These are phyloP conservation scores for Drosophila baimaii DNA, from an alignment of 1,140 invertebrate genomes.

Conservation along the genomic window DNA sequence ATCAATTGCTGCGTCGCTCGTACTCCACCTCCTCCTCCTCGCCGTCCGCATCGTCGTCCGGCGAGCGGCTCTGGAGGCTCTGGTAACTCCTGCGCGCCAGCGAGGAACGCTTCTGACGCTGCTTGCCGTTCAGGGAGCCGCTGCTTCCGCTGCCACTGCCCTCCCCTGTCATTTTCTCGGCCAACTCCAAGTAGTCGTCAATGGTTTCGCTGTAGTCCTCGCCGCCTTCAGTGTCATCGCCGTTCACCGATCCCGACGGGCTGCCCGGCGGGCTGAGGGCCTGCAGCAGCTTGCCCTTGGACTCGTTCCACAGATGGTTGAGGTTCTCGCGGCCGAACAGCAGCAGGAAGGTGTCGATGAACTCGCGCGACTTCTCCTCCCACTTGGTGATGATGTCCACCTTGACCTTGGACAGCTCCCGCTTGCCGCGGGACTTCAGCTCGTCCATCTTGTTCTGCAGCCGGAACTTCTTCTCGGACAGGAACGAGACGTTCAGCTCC, in stretches of 20 bases:
- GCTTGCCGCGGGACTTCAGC: conserved; percentile 95
- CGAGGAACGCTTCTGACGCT: conserved; percentile 24
- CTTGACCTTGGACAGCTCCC: conserved; percentile 93
- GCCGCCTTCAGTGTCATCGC: conserved; percentile 85
- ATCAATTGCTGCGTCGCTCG: conserved; percentile 41
- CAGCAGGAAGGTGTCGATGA: conserved; percentile 96
- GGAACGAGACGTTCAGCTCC: conserved; percentile 98
- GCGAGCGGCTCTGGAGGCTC: conserved; percentile 20
- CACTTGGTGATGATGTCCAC: conserved; percentile 97
- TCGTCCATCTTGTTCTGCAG: conserved; percentile 98
- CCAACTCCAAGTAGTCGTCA: conserved; percentile 65
- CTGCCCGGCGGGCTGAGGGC: conserved; percentile 94
- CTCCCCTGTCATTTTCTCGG: conserved; percentile 28
- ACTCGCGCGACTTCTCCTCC: conserved; percentile 98
- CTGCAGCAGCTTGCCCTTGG: conserved; percentile 93
- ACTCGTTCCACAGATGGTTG: conserved; percentile 95
- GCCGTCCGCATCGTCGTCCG: conserved; percentile 18
- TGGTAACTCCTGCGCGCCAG: conserved; percentile 42
- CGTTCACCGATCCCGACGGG: conserved; percentile 87
- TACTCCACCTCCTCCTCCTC: conserved; percentile 27
- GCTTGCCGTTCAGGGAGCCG: conserved; percentile 35
- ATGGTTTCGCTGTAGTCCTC: conserved; percentile 51
- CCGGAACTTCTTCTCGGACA: conserved; percentile 97
- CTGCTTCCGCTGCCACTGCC: conserved; percentile 19
- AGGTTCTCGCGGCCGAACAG: conserved; percentile 95